Base-by-base conservation (phyloP, 1,140 invertebrate species). In the Procambarus clarkii region DNA sequence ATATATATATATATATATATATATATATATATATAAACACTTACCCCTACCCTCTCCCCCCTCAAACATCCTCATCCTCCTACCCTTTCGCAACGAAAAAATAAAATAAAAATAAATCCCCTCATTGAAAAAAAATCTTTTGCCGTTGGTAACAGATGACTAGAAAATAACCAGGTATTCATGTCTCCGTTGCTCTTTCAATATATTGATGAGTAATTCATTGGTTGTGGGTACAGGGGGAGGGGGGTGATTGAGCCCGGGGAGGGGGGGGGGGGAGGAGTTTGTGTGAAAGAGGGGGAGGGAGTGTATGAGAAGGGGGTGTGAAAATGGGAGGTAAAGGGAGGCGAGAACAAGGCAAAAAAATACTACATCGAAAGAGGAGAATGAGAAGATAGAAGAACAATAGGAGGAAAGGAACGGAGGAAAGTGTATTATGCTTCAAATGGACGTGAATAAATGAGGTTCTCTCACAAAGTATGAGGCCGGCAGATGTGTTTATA, bases 81-180 rank as follows among this genome's bases (percentile, higher is more conserved):
- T 15, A 24, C 71, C 46, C 54, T 24, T 15, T 3, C 71, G 24
- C 48, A 34, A 7, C 7, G 8, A 81, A 79, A 81, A 34, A 34
- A 34, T 34, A 34, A 34, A 34, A 34, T 34, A 34, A 34, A 34
- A 34, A 34, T 34, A 34, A 34, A 13, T 58, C 4, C 24, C 50
- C 50, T 34, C 50, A 44, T 34, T 81, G 44, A 54, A 60, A 80
- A 80, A 46, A 88, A 54, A 81, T 82, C 88, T 74, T 89, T 90
- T 90, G 88, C 60, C 48, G 88, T 74, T 84, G 80, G 88, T 83
- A 82, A 83, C 88, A 90, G 88, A 78, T 90, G 88, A 90, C 88
- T 84, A 24, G 88, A 60, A 90, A 83, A 90, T 90, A 90, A 77
- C 60, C 69, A 60, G 18, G 80, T 60, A 84, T 90, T 90, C 88